A percentile compares a stretch with the other conserved stretches of the same genome.
These are phyloP conservation scores for Odontophorus gujanensis DNA, from an alignment of 2,113 vertebrate genomes.

Conservation along the genomic window DNA sequence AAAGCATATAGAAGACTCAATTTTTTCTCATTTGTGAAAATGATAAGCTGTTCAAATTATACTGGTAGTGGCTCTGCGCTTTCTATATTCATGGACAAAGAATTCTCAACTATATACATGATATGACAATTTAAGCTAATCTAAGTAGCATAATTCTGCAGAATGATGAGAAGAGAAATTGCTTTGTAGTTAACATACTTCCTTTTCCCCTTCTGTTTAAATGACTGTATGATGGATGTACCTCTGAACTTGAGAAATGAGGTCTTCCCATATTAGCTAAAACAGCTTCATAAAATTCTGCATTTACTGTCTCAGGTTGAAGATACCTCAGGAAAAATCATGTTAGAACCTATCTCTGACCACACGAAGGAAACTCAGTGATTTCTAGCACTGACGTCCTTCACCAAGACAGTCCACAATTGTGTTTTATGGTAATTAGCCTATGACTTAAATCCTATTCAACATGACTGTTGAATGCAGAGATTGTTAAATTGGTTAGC, in stretches of 20 bases:
- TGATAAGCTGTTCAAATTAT: neutral
- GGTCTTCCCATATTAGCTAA: neutral
- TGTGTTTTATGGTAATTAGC: constrained; percentile 5
- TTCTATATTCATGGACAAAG: neutral
- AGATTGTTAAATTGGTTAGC: neutral
- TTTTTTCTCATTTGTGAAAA: neutral
- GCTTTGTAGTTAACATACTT: neutral
- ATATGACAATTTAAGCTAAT: neutral
- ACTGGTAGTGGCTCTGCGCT: neutral
- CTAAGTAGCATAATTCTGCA: neutral
- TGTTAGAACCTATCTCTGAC: neutral
- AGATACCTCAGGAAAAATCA: neutral
- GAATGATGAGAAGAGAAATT: neutral
- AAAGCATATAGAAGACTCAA: rapidly evolving
- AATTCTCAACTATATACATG: neutral
- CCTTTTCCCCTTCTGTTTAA: neutral
- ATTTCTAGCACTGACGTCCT: neutral
- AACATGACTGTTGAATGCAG: neutral
- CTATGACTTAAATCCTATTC: neutral
- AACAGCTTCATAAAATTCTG: neutral
- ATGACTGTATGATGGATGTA: neutral
- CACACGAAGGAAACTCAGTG: neutral
- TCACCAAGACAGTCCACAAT: neutral
- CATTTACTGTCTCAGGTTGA: neutral
- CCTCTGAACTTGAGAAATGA: neutral